These are phyloP conservation scores for Monodelphis domestica DNA, from an alignment of 2,797 vertebrate genomes.

Conservation along the genomic window DNA sequence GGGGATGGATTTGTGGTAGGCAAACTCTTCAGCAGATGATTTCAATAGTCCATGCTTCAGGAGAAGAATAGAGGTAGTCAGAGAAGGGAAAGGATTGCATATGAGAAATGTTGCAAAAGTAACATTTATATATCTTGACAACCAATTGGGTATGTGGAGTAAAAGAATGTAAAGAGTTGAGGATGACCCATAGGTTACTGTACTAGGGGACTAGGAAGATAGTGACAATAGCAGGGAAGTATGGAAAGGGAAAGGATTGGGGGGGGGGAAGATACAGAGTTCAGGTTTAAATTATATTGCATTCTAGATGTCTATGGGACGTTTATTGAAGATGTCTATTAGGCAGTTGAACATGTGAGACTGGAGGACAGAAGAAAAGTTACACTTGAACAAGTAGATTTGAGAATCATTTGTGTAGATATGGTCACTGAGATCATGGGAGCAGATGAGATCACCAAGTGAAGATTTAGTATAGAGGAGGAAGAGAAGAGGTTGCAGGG, in stretches of 20 bases:
- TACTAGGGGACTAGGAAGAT: not conserved
- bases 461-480: no score
- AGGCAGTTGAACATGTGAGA: not conserved
- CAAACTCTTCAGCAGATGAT: not conserved
- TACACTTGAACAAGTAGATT: not conserved
- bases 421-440: not conserved
- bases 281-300: not conserved
- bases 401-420: not conserved
- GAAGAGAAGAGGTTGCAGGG: not conserved
- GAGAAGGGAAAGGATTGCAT: not conserved
- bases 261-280: not conserved
- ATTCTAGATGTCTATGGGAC: not conserved
- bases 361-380: not conserved
- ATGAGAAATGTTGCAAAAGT: not conserved
- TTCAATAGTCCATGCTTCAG: not conserved
- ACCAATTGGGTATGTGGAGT: not conserved
- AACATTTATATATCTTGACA: not conserved
- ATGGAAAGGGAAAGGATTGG: not conserved
- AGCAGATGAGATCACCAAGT: not conserved
- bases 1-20: not conserved
- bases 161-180: not conserved
- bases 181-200: not conserved
- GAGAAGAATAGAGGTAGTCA: not conserved
- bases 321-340: not conserved
- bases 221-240: not conserved